These are phyloP conservation scores for Serilophus lunatus DNA, from an alignment of 2,113 vertebrate genomes.

Conservation along the genomic window DNA sequence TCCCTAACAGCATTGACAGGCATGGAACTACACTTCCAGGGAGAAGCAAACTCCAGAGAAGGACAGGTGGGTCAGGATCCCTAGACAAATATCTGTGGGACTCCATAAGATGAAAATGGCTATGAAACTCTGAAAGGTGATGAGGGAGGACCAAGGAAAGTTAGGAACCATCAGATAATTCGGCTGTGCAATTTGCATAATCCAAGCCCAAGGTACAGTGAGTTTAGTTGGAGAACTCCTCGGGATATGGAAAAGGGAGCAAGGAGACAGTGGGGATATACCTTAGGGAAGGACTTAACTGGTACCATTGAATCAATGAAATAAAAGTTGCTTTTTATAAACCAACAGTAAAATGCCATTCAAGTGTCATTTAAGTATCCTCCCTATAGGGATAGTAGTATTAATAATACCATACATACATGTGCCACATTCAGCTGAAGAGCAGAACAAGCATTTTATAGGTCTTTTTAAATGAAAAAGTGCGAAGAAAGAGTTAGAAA, in stretches of 20 bases:
- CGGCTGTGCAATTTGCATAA: background rate
- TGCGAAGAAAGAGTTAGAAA: conserved; percentile 36
- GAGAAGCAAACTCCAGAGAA: background rate
- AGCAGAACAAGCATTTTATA: background rate
- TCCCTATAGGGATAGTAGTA: background rate
- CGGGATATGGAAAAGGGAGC: background rate
- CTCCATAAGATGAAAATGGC: background rate
- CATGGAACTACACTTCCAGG: background rate
- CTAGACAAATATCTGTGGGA: background rate
- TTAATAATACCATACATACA: background rate
- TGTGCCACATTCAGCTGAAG: background rate
- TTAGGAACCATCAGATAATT: background rate
- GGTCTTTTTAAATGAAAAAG: conserved; percentile 34
- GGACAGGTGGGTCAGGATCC: background rate
- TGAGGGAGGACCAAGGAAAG: background rate
- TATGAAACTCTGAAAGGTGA: background rate
- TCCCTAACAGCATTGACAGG: background rate
- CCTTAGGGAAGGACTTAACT: background rate
- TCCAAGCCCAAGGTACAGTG: background rate
- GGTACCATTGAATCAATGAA: background rate
- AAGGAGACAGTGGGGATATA: background rate
- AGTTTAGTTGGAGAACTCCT: background rate
- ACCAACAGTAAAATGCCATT: background rate
- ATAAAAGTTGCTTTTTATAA: background rate
- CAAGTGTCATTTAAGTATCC: conserved; percentile 4